These are phyloP conservation scores for Syrmaticus mikado DNA, from an alignment of 2,113 vertebrate genomes.

Conservation along the genomic window DNA sequence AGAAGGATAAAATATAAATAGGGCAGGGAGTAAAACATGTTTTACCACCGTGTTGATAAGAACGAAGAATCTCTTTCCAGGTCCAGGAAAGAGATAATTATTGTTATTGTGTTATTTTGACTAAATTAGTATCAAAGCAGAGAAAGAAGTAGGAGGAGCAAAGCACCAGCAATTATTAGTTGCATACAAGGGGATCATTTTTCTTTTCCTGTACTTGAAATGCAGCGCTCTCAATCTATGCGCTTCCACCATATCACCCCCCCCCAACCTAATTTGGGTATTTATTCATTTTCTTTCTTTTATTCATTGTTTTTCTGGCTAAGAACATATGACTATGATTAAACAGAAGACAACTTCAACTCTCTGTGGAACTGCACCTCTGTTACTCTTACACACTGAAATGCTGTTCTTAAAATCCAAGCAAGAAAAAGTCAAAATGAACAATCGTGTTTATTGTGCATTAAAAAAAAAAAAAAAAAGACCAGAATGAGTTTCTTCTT, in stretches of 20 bases:
- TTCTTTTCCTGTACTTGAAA: slow-evolving; percentile 15
- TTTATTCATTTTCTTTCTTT: not conserved
- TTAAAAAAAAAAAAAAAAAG: not conserved
- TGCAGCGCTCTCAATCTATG: not conserved
- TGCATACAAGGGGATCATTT: not conserved
- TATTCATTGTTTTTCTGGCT: not conserved
- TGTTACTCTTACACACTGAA: not conserved
- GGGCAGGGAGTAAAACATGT: not conserved
- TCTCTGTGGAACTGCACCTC: not conserved
- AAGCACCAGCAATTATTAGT: not conserved
- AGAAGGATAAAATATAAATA: not conserved
- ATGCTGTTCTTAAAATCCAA: not conserved
- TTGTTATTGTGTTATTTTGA: not conserved
- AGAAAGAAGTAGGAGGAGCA: slow-evolving; percentile 34
- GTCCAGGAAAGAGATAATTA: not conserved
- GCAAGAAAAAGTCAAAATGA: not conserved
- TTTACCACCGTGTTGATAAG: not conserved
- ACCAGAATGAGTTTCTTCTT: not conserved
- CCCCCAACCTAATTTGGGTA: not conserved
- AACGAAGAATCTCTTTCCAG: not conserved
- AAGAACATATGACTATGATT: not conserved
- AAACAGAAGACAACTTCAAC: not conserved
- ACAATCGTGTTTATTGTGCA: not conserved
- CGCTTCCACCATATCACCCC: not conserved
- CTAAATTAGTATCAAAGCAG: not conserved